Evolutionary conservation across 1,140 invertebrate genomes (phyloP).

Genomic region (Orius laevigatus): DNA sequence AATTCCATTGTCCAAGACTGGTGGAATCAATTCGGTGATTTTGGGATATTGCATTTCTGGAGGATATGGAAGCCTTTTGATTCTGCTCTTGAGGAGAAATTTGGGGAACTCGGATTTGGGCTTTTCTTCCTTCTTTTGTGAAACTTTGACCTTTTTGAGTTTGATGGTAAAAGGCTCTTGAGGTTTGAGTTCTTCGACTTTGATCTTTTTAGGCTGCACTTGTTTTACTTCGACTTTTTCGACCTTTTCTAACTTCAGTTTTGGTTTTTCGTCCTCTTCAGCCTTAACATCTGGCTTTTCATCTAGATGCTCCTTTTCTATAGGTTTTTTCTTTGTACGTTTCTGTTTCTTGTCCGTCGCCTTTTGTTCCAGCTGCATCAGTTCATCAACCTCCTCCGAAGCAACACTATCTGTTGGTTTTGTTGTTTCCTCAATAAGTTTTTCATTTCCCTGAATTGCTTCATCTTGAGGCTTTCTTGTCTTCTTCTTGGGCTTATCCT

Average conservation of each 20-base stretch:
- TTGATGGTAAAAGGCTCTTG: conserved; percentile 39
- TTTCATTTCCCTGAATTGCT: not conserved
- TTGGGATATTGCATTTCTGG: conserved; percentile 19
- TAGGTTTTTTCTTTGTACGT: too few species aligned
- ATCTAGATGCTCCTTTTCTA: too few species aligned
- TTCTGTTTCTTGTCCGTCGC: too few species aligned
- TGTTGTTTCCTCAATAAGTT: too few species aligned
- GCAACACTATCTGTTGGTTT: too few species aligned
- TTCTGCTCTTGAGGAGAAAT: conserved; percentile 44
- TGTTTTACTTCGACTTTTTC: conserved; percentile 26
- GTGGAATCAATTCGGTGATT: conserved; percentile 20
- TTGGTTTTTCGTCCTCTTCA: conserved; percentile 19
- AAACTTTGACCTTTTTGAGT: conserved; percentile 37
- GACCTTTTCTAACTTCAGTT: conserved; percentile 20
- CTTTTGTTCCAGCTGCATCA: too few species aligned
- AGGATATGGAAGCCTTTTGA: conserved; percentile 31
- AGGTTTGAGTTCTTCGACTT: conserved; percentile 20
- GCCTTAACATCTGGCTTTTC: conserved; percentile 17
- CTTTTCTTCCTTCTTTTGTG: conserved; percentile 32
- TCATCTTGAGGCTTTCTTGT: not conserved
- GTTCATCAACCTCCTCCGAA: too few species aligned
- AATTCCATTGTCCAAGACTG: conserved; percentile 22
- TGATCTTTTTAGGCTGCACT: conserved; percentile 21
- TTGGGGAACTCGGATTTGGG: conserved; percentile 34
- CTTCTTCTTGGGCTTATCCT: not conserved